phyloP scores from a whole-genome alignment of 1,140 invertebrate genomes.

The Coelopa frigida region DNA sequence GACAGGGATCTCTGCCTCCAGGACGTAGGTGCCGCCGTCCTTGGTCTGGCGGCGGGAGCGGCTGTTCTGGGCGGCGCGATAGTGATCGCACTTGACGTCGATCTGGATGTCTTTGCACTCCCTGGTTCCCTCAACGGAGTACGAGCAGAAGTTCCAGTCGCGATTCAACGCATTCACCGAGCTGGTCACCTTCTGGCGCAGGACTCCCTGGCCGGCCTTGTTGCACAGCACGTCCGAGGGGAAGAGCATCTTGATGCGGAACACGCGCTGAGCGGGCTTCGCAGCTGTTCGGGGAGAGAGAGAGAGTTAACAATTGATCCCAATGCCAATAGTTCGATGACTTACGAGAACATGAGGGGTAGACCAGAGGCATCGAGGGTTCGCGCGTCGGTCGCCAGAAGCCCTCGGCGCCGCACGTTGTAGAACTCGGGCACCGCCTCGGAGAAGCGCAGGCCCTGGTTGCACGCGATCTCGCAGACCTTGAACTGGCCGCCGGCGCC shows the following conservation, averaged over 20 bases:
- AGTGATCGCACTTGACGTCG: slow-evolving; percentile 81
- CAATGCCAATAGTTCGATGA: slow-evolving; percentile 6
- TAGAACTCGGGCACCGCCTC: slow-evolving; percentile 89
- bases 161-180: slow-evolving; percentile 83
- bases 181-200: slow-evolving; percentile 77
- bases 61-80: slow-evolving; percentile 48
- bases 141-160: slow-evolving; percentile 91
- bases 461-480: slow-evolving; percentile 78
- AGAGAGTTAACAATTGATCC: background rate
- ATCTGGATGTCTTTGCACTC: slow-evolving; percentile 85
- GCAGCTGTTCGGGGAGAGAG: slow-evolving; percentile 53
- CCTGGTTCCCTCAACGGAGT: slow-evolving; percentile 61
- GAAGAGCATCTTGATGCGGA: slow-evolving; percentile 89
- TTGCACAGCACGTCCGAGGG: slow-evolving; percentile 89
- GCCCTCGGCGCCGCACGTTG: slow-evolving; percentile 91
- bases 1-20: slow-evolving; percentile 70
- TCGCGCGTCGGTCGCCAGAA: slow-evolving; percentile 86
- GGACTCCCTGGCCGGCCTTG: slow-evolving; percentile 84
- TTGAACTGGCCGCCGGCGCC: slow-evolving; percentile 91
- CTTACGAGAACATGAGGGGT: slow-evolving; percentile 84
- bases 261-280: slow-evolving; percentile 81
- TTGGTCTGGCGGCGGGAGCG: slow-evolving; percentile 58
- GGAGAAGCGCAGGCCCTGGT: slow-evolving; percentile 79
- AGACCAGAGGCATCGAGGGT: slow-evolving; percentile 70
- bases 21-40: slow-evolving; percentile 67